Evolutionary conservation across 2,888 invertebrate species (phyloP).

Genomic region (Glaucopsyche alexis): DNA sequence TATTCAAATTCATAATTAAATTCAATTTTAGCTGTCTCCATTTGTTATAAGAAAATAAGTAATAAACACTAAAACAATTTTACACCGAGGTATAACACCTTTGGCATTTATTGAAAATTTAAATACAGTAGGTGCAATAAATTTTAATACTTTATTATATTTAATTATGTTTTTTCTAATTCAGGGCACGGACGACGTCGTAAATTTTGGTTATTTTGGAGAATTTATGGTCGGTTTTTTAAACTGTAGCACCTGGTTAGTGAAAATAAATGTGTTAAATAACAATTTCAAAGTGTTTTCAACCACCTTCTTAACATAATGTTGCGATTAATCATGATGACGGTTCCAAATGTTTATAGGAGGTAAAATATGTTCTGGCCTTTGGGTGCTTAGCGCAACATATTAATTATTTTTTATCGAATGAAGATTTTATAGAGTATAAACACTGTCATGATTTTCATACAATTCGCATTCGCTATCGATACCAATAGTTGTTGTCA

Average conservation of each 20-base stretch:
- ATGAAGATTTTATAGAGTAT: not conserved
- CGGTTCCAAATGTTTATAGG: not conserved
- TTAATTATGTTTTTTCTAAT: not conserved
- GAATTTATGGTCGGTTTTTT: constrained; percentile 12
- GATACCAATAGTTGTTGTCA: too few species aligned
- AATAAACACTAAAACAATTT: not conserved
- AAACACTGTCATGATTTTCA: not conserved
- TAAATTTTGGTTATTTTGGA: constrained; percentile 10
- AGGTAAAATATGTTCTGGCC: constrained; percentile 34
- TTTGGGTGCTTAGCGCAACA: too few species aligned
- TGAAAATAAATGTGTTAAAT: constrained; percentile 9
- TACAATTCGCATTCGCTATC: too few species aligned
- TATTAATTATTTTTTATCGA: too few species aligned
- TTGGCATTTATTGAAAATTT: constrained; percentile 28
- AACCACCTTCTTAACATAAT: not conserved
- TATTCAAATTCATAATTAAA: not conserved
- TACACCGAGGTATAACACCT: constrained; percentile 26
- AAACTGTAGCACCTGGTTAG: not conserved
- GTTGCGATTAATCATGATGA: not conserved
- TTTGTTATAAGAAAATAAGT: not conserved
- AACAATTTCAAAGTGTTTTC: not conserved
- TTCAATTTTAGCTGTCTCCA: not conserved
- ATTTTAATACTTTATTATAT: constrained; percentile 19
- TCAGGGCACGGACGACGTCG: not conserved
- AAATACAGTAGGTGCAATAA: constrained; percentile 24